Conservation (phyloP, 2,797 vertebrate genomes). For the Tangara arthus region DNA sequence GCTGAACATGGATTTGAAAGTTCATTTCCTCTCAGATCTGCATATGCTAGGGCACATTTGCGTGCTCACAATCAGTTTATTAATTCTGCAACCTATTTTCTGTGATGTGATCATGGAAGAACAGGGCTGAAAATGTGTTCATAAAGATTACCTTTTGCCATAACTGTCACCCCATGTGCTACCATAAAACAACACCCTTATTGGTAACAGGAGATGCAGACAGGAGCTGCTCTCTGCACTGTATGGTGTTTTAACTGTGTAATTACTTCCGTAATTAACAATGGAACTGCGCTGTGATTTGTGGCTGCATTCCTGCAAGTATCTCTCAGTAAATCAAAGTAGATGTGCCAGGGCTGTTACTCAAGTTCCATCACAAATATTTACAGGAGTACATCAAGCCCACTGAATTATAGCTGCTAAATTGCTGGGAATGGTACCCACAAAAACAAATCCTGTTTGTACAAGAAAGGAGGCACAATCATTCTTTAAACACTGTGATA, state of each 20-base stretch:
- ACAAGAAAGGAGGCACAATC: slow-evolving; percentile 47
- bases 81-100: not conserved
- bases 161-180: not conserved
- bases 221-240: not conserved
- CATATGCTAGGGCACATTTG: not conserved
- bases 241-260: not conserved
- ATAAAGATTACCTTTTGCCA: not conserved
- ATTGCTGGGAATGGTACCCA: not conserved
- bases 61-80: not conserved
- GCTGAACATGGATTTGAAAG: not conserved
- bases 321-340: not conserved
- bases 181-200: not conserved
- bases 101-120: not conserved
- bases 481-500: slow-evolving; percentile 61
- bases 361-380: slow-evolving; percentile 63
- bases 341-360: slow-evolving; percentile 22
- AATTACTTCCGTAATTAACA: slow-evolving; percentile 14
- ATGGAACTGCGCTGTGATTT: not conserved
- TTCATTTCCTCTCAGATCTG: not conserved
- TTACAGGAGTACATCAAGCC: slow-evolving; percentile 61
- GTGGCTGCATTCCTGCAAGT: not conserved
- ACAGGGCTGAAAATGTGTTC: not conserved
- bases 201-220: not conserved
- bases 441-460: slow-evolving; percentile 57
- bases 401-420: slow-evolving; percentile 52